Evolutionary conservation across 2,113 vertebrate species (phyloP).

Genomic region (Neofelis nebulosa): DNA sequence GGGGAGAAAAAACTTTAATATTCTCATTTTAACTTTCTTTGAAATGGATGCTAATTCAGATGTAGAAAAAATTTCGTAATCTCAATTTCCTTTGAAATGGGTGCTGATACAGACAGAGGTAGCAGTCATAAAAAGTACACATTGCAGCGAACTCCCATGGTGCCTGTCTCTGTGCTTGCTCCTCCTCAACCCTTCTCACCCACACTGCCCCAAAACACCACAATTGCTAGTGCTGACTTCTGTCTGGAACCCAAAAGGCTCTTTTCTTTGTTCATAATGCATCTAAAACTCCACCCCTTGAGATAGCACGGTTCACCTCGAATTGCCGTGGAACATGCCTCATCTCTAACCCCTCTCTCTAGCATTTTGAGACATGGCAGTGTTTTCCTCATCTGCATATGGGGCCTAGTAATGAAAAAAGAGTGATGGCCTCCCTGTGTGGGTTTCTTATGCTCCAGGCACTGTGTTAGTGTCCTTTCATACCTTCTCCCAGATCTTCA

Average conservation of each 20-base stretch:
- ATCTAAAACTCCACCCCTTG: background rate
- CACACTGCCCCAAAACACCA: background rate
- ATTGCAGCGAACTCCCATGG: background rate
- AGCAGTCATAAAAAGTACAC: background rate
- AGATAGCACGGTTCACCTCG: background rate
- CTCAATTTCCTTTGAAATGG: background rate
- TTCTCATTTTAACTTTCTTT: background rate
- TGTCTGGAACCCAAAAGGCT: accelerated
- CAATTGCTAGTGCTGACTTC: background rate
- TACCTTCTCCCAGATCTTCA: background rate
- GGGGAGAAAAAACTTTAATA: background rate
- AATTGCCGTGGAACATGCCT: background rate
- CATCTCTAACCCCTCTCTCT: background rate
- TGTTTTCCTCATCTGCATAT: background rate
- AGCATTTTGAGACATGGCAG: background rate
- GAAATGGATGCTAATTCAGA: background rate
- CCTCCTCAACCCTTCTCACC: background rate
- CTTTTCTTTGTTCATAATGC: background rate
- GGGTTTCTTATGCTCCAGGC: background rate
- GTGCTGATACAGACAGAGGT: background rate
- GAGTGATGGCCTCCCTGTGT: background rate
- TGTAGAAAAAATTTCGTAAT: background rate
- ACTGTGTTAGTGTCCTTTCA: background rate
- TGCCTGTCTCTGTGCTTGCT: background rate
- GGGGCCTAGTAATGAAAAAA: background rate